A percentile compares a stretch with the other conserved stretches of the same genome.
Evolutionary conservation across 2,113 vertebrate species (phyloP).

Genomic region (Gadus macrocephalus): DNA sequence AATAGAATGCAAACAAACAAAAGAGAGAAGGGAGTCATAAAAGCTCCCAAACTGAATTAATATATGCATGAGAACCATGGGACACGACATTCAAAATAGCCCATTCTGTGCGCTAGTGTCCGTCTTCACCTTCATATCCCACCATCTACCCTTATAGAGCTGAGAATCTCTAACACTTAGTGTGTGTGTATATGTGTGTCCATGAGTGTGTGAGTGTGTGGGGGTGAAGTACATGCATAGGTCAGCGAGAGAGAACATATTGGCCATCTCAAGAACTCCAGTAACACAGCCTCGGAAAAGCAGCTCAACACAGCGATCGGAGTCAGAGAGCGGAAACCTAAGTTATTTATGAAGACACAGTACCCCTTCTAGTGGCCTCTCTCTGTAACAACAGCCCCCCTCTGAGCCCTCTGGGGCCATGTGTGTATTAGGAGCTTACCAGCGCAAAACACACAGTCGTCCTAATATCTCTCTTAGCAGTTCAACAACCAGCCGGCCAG

Average conservation of each 20-base stretch:
- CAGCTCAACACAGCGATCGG: not conserved
- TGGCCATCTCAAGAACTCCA: not conserved
- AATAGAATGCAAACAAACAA: not conserved
- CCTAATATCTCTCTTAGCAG: constrained; percentile 25
- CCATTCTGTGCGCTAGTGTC: too few species aligned
- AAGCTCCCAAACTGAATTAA: not conserved
- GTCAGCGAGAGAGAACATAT: too few species aligned
- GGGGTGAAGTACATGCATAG: too few species aligned
- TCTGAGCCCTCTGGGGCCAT: constrained; percentile 42
- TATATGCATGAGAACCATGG: too few species aligned
- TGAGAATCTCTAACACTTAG: too few species aligned
- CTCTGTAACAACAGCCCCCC: constrained; percentile 51
- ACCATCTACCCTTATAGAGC: too few species aligned
- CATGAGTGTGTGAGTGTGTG: too few species aligned
- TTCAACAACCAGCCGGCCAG: too few species aligned
- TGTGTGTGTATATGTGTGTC: too few species aligned
- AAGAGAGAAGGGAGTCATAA: not conserved
- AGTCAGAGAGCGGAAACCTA: constrained; percentile 40
- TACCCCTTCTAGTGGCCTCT: constrained; percentile 66
- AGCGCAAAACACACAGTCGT: constrained; percentile 4
- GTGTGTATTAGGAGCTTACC: constrained; percentile 21
- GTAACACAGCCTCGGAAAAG: not conserved
- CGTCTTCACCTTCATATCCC: too few species aligned
- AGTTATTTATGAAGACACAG: constrained; percentile 63
- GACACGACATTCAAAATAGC: too few species aligned